Evolutionary conservation across 2,888 invertebrate genomes (phyloP).

Genomic region (Ptilodon capucinus): DNA sequence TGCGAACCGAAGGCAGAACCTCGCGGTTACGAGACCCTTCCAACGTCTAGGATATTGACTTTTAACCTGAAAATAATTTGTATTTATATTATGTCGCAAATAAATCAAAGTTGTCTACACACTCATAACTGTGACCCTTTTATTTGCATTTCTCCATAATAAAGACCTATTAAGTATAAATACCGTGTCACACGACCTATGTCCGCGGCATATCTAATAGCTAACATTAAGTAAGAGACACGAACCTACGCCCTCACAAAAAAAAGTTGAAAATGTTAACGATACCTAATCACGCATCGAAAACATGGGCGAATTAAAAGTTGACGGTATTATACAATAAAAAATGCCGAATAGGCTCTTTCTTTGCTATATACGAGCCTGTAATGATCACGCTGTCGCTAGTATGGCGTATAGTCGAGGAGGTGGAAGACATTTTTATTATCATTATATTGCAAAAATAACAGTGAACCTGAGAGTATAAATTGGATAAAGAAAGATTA

Average conservation of each 20-base stretch:
- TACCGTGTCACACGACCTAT: slow-evolving; percentile 50
- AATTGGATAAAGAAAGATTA: no score
- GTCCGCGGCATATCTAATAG: slow-evolving; percentile 56
- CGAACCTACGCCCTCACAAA: slow-evolving; percentile 63
- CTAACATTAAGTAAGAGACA: slow-evolving; percentile 69
- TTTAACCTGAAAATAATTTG: no score
- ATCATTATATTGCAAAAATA: no score
- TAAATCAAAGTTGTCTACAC: background rate
- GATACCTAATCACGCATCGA: slow-evolving; percentile 72
- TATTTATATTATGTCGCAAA: no score
- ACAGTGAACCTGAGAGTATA: no score
- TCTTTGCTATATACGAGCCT: slow-evolving; percentile 61
- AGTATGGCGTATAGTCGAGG: slow-evolving; percentile 27
- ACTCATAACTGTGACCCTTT: slow-evolving; percentile 28
- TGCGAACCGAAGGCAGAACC: no score
- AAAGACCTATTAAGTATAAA: slow-evolving; percentile 39
- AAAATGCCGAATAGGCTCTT: slow-evolving; percentile 66
- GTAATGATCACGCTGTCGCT: slow-evolving; percentile 51
- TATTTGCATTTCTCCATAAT: slow-evolving; percentile 35
- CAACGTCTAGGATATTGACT: no score
- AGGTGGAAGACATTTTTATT: no score
- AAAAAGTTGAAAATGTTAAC: slow-evolving; percentile 75
- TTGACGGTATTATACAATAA: slow-evolving; percentile 79
- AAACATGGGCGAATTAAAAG: slow-evolving; percentile 80
- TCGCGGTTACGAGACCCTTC: no score